These are phyloP conservation scores for Heliornis fulica DNA, from an alignment of 2,113 vertebrate genomes.

Conservation along the genomic window DNA sequence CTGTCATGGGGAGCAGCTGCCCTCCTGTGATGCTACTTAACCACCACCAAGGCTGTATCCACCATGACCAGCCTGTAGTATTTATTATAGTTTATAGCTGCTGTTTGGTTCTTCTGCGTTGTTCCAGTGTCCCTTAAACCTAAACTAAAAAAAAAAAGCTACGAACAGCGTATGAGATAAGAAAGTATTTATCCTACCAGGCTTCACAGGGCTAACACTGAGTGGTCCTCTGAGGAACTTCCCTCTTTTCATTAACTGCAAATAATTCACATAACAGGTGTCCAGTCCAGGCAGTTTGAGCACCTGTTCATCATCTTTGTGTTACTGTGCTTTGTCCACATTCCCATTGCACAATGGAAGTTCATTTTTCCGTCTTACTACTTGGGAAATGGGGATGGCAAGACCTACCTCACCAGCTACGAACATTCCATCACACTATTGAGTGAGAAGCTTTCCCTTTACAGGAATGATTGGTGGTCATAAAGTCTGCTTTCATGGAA, in stretches of 20 bases:
- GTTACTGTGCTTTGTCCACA: background rate
- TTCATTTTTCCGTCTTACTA: background rate
- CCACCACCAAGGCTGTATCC: background rate
- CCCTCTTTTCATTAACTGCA: background rate
- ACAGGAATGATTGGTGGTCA: background rate
- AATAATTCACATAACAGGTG: background rate
- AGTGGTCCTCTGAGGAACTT: background rate
- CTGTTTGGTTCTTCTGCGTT: background rate
- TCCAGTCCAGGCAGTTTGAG: background rate
- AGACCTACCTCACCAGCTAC: background rate
- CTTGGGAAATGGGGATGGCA: background rate
- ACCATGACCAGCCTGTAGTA: background rate
- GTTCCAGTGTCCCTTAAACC: background rate
- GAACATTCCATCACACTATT: background rate
- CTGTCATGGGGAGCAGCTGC: background rate
- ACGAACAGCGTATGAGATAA: background rate
- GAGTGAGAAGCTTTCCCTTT: background rate
- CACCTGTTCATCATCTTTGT: background rate
- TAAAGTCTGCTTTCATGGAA: background rate
- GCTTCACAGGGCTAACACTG: background rate
- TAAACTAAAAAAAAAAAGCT: background rate
- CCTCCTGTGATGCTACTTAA: rapidly evolving
- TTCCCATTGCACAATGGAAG: background rate
- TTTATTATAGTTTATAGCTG: background rate
- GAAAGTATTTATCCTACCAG: background rate